phyloP scores from a whole-genome alignment of 2,797 vertebrate species.

The Danio albolineatus region DNA sequence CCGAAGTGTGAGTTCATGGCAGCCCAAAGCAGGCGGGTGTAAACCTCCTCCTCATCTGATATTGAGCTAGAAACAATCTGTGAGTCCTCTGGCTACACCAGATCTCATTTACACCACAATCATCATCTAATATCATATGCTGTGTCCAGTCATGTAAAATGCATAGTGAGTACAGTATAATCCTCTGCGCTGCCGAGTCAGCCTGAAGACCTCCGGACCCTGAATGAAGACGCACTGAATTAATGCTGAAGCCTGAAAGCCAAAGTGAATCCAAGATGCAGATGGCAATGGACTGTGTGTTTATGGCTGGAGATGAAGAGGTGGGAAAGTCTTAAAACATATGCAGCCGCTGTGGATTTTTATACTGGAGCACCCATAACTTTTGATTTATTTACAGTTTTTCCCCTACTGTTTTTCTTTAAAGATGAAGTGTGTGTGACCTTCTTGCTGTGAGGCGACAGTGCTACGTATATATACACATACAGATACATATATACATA shows the following conservation, averaged over 20 bases:
- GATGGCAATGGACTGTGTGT: slow-evolving; percentile 11
- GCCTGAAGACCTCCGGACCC: slow-evolving; percentile 1
- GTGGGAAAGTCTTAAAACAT: not conserved
- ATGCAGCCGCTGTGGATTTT: not conserved
- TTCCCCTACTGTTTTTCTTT: not conserved
- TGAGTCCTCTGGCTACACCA: not conserved
- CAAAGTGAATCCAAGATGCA: slow-evolving; percentile 12
- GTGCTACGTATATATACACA: too few species aligned
- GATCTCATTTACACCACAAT: not conserved
- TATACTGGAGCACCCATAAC: not conserved
- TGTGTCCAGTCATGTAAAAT: slow-evolving; percentile 29
- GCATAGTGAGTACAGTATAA: slow-evolving; percentile 19
- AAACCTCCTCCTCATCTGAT: not conserved
- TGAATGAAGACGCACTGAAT: slow-evolving; percentile 44
- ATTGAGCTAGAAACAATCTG: not conserved
- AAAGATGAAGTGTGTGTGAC: not conserved
- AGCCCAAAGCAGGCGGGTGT: slow-evolving; percentile 5
- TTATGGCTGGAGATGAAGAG: slow-evolving; percentile 18
- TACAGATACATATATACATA: too few species aligned
- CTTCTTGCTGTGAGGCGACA: too few species aligned
- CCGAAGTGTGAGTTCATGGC: not conserved
- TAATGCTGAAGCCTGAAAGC: slow-evolving; percentile 26
- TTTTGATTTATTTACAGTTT: not conserved
- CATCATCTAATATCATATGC: not conserved
- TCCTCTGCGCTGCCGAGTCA: slow-evolving; percentile 1